phyloP scores from a whole-genome alignment of 2,888 invertebrate species.

The Seira sanloemensis region DNA sequence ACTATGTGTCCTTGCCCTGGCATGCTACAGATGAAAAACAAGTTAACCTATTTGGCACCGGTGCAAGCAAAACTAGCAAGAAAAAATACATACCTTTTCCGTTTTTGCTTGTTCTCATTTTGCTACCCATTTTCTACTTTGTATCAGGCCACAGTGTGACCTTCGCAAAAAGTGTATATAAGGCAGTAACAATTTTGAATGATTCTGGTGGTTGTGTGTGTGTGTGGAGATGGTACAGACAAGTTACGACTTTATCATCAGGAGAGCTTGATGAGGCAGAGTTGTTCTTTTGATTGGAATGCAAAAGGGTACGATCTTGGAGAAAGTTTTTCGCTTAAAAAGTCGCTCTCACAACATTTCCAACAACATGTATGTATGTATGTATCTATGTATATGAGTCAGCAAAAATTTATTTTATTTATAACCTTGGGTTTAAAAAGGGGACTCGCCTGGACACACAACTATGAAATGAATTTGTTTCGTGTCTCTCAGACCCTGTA shows the following conservation, averaged over 20 bases:
- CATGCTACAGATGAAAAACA: constrained; percentile 14
- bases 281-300: background rate
- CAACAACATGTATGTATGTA: background rate
- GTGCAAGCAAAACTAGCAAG: background rate
- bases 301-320: background rate
- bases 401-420: background rate
- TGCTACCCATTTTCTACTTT: background rate
- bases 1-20: constrained; percentile 12
- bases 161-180: background rate
- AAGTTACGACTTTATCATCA: background rate
- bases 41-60: constrained; percentile 26
- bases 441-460: background rate
- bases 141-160: background rate
- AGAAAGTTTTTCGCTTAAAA: background rate
- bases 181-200: background rate
- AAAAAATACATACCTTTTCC: background rate
- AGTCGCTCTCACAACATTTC: background rate
- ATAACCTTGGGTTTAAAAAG: background rate
- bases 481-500: background rate
- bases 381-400: background rate
- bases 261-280: background rate
- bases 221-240: background rate
- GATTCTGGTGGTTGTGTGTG: background rate
- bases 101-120: background rate
- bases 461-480: background rate